These are phyloP conservation scores for Calyptomena viridis DNA, from an alignment of 2,113 vertebrate genomes.

Conservation along the genomic window DNA sequence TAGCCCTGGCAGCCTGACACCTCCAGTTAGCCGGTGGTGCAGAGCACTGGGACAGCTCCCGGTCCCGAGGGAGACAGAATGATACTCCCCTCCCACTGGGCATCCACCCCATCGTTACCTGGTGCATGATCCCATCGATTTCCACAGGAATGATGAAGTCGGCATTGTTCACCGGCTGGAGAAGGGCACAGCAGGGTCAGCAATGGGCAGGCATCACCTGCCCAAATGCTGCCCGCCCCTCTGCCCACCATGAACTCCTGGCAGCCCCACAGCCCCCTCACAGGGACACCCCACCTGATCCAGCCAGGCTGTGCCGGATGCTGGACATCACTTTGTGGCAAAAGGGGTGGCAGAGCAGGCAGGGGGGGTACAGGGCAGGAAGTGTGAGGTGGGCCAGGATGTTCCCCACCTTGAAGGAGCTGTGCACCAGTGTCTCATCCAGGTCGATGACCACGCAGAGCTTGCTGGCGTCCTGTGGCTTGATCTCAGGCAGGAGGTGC, in stretches of 20 bases:
- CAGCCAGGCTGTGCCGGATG: not conserved
- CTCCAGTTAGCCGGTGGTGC: rapidly evolving
- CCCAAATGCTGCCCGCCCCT: not conserved
- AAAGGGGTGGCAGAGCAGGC: not conserved
- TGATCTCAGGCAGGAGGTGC: constrained; percentile 85
- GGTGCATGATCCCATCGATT: constrained; percentile 92
- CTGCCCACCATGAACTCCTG: not conserved
- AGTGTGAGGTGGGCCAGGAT: not conserved
- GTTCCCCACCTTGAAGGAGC: constrained; percentile 88
- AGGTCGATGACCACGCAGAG: constrained; percentile 92
- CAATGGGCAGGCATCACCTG: not conserved
- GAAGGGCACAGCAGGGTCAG: constrained; percentile 12
- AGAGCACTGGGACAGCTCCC: not conserved
- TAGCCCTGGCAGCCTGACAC: not conserved
- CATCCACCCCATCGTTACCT: constrained; percentile 71
- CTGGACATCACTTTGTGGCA: not conserved
- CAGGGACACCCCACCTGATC: not conserved
- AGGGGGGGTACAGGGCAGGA: not conserved
- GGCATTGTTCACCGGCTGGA: constrained; percentile 89
- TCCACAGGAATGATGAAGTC: constrained; percentile 94
- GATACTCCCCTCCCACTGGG: not conserved
- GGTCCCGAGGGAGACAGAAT: rapidly evolving
- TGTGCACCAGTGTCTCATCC: constrained; percentile 93
- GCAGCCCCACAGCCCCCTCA: not conserved
- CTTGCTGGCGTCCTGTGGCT: constrained; percentile 84